Base-by-base conservation (phyloP, 2,113 vertebrate genomes). In the Rhea americana region DNA sequence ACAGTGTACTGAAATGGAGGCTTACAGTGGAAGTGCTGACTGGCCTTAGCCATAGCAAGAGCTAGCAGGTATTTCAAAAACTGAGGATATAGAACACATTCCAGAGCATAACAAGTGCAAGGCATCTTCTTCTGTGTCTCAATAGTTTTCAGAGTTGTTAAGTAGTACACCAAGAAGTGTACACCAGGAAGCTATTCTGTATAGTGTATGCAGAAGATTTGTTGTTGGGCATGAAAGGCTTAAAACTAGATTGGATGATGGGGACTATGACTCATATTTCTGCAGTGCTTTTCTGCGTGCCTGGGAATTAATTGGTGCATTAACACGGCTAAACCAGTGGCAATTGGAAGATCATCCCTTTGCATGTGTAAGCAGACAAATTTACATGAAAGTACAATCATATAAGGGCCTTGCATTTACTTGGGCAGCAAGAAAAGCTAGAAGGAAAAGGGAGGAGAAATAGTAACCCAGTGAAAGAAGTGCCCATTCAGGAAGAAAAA, bases 21-120 rank as follows among this genome's bases (percentile, higher is more conserved):
- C 2, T 91, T 68, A 30, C 0, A 2, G 72, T 93, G 71, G 94
- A 96, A 93, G 93, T 93, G 89, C 91, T 94, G 62, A 94, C 62
- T 81, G 83, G 66, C 87, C 87, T 78, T 85, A 84, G 53, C 2
- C 51, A 43, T 90, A 91, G 73, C 74, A 73, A 80, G 71, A 72
- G 56, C 80, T 93, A 89, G 61, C 28, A 89, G 83, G 58, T 94
- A 26, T 76, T 73, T 67, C 89, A 94, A 91, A 97, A 96, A 80
- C 94, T 95, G 95, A 85, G 76, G 48, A 76, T 88, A 55, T 59
- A 81, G 89, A 93, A 84, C 61, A 35, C 41, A 12, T 94, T 95
- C 83, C 75, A 24, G 39, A 95, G 87, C 95, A 93, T 85, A 96
- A 77, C 68, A 94, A 95, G 71, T 70, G 76, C 70, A 89, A 87